Percentiles rank a stretch among this genome's conserved stretches.
Conservation (phyloP, 2,113 vertebrate genomes). For the Lanius collurio region DNA sequence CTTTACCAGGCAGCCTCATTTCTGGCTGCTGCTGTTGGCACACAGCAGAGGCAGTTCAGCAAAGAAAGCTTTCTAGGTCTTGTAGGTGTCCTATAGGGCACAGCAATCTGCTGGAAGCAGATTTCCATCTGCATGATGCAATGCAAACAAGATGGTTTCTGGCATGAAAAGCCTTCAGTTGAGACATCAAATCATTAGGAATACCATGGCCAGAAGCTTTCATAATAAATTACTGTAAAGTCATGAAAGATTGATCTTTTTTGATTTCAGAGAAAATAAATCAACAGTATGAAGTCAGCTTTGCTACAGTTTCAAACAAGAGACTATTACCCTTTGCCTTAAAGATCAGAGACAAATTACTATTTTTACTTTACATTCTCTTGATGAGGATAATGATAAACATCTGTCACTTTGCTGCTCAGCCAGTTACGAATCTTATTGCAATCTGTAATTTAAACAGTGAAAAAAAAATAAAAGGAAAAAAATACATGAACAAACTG, state of each 20-base stretch:
- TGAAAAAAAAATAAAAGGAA: background rate
- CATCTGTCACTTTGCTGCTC: conserved; percentile 76
- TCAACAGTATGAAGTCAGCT: conserved; percentile 14
- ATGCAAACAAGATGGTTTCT: conserved; percentile 17
- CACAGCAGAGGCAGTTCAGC: background rate
- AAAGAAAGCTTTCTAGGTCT: background rate
- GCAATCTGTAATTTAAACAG: conserved; percentile 77
- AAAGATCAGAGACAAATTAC: conserved; percentile 79
- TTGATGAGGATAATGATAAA: conserved; percentile 83
- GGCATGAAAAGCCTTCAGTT: background rate
- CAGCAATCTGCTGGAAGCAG: background rate
- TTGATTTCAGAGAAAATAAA: conserved; percentile 41
- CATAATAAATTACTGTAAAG: conserved; percentile 35
- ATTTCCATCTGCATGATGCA: background rate
- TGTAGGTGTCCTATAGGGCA: background rate
- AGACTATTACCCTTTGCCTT: conserved; percentile 65
- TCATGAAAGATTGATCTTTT: conserved; percentile 31
- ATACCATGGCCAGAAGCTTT: conserved; percentile 3
- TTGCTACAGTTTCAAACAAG: conserved; percentile 55
- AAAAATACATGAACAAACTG: conserved; percentile 1
- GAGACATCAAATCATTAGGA: background rate
- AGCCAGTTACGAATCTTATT: conserved; percentile 66
- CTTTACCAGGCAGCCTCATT: background rate
- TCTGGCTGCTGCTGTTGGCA: background rate
- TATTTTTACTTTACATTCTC: conserved; percentile 79